Evolutionary conservation across 2,888 invertebrate species (phyloP).

Genomic region (Apamea sordens): DNA sequence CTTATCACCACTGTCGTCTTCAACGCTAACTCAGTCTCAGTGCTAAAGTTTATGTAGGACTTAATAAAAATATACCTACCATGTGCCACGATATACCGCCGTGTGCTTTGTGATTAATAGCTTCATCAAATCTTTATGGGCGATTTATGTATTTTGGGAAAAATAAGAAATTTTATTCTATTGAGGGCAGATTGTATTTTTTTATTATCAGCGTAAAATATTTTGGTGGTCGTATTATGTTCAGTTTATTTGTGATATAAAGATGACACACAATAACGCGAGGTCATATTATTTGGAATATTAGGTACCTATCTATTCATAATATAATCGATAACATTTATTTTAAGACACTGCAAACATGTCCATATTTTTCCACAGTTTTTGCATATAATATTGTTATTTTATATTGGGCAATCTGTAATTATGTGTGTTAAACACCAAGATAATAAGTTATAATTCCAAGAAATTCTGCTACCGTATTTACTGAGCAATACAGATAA

Average conservation of each 20-base stretch:
- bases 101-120: conserved; percentile 42
- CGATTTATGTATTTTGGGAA: conserved; percentile 20
- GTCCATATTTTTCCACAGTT: conserved; percentile 5
- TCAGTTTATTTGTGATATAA: conserved; percentile 20
- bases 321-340: conserved; percentile 28
- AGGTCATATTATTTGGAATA: conserved; percentile 21
- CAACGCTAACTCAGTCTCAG: conserved; percentile 72
- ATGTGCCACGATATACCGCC: conserved; percentile 63
- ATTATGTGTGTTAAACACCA: background rate
- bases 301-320: background rate
- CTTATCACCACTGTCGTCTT: conserved; percentile 84
- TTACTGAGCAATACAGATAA: background rate
- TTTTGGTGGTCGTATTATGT: conserved; percentile 14
- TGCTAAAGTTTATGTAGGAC: conserved; percentile 74
- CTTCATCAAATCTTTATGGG: conserved; percentile 21
- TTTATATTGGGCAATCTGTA: conserved; percentile 22
- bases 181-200: conserved; percentile 36
- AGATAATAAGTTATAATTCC: background rate
- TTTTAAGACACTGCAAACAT: conserved; percentile 26
- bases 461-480: background rate
- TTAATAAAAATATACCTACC: conserved; percentile 70
- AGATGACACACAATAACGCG: conserved; percentile 28
- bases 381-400: conserved; percentile 3
- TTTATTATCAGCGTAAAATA: conserved; percentile 26
- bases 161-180: background rate